Percentiles rank a stretch among this genome's conserved stretches.
Evolutionary conservation across 2,888 invertebrate species (phyloP).

Genomic region (Xanthia icteritia): DNA sequence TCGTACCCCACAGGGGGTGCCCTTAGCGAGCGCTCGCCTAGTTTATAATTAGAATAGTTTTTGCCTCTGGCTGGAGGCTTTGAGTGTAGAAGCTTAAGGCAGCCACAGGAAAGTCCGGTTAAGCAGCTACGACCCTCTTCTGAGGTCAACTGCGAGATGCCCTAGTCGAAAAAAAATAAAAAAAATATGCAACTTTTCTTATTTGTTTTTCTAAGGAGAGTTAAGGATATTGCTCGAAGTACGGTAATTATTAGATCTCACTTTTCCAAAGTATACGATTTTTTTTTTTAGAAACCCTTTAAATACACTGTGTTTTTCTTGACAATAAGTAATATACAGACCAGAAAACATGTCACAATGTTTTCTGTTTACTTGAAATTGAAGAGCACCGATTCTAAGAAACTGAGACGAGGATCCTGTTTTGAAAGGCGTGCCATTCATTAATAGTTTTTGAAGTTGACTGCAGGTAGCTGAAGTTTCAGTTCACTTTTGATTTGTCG

Average conservation of each 20-base stretch:
- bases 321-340: too few species aligned
- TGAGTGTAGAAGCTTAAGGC: too few species aligned
- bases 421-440: constrained; percentile 12
- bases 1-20: too few species aligned
- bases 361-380: not conserved
- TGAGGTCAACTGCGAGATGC: too few species aligned
- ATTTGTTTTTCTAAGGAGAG: not conserved
- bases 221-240: constrained; percentile 1
- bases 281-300: not conserved
- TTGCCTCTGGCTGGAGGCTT: too few species aligned
- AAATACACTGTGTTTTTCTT: not conserved
- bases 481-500: not conserved
- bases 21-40: too few species aligned
- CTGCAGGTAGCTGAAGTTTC: not conserved
- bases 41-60: too few species aligned
- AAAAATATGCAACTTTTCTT: too few species aligned
- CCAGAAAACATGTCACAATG: too few species aligned
- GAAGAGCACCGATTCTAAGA: not conserved
- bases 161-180: too few species aligned
- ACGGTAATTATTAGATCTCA: not conserved
- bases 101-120: too few species aligned
- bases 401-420: constrained; percentile 10
- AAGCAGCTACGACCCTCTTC: too few species aligned
- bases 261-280: not conserved
- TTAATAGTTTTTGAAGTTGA: constrained; percentile 11